Evolutionary conservation across 2,113 vertebrate species (phyloP).

Genomic region (Strigops habroptila): DNA sequence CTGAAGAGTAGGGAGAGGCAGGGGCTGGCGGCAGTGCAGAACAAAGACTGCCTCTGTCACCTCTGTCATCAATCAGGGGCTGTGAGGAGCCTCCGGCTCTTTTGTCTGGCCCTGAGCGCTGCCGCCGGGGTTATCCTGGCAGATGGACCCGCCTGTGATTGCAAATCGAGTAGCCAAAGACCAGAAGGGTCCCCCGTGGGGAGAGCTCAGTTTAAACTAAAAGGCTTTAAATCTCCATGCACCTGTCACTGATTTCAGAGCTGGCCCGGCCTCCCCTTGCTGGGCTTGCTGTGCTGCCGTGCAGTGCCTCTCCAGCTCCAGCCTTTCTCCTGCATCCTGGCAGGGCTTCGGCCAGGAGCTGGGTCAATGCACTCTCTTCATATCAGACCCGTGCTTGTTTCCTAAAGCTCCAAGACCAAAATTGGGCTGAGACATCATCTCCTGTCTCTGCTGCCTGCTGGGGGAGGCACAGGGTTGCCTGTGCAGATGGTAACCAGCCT

Average conservation of each 20-base stretch:
- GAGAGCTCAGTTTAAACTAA: slow-evolving; percentile 24
- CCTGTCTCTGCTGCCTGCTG: background rate
- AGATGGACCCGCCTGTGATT: slow-evolving; percentile 4
- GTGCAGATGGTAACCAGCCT: background rate
- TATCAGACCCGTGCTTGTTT: fast-evolving
- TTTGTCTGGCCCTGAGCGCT: background rate
- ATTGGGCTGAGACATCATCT: fast-evolving
- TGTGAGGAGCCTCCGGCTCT: background rate
- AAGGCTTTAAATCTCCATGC: slow-evolving; percentile 10
- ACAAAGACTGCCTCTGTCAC: background rate
- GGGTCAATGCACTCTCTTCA: fast-evolving
- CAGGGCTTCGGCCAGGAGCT: background rate
- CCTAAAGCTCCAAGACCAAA: fast-evolving
- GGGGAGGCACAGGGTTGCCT: background rate
- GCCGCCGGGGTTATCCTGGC: background rate
- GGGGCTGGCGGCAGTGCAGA: background rate
- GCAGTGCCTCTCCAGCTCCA: background rate
- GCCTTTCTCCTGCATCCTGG: fast-evolving
- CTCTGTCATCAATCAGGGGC: background rate
- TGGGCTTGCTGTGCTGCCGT: background rate
- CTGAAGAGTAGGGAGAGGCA: background rate
- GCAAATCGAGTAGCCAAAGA: background rate
- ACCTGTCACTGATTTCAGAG: background rate
- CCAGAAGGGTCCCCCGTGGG: slow-evolving; percentile 14
- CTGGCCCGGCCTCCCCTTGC: background rate